phyloP scores from a whole-genome alignment of 2,797 vertebrate genomes.

The Holocentrus rufus region DNA sequence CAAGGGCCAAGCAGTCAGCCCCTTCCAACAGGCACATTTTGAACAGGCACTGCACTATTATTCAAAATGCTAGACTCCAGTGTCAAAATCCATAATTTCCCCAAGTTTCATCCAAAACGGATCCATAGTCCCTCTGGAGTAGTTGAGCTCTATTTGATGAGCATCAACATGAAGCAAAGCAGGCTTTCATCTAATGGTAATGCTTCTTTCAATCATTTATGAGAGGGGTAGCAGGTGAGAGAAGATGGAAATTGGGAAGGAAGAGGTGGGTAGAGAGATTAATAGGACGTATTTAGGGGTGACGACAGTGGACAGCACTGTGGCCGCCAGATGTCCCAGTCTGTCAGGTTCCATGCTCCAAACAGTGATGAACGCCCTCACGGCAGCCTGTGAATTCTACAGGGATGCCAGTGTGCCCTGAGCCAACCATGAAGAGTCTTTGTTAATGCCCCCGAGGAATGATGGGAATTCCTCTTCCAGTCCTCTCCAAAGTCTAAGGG shows the following conservation, averaged over 20 bases:
- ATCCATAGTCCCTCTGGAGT: no score
- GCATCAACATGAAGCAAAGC: neutral
- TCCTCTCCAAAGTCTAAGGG: conserved; percentile 38
- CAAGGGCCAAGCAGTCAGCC: no score
- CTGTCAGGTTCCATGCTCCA: conserved; percentile 25
- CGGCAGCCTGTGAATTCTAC: conserved; percentile 60
- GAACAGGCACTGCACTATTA: no score
- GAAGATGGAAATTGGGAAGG: neutral
- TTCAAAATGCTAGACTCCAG: no score
- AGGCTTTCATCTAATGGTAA: neutral
- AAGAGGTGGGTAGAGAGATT: neutral
- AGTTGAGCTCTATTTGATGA: neutral
- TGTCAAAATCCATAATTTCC: no score
- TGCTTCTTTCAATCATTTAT: neutral
- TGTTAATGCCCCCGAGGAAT: conserved; percentile 46
- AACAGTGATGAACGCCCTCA: conserved; percentile 38
- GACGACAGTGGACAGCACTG: conserved; percentile 26
- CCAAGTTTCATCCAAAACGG: no score
- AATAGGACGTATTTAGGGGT: conserved; percentile 19
- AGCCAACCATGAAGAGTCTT: conserved; percentile 44
- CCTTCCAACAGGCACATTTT: no score
- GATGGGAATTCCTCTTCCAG: conserved; percentile 25
- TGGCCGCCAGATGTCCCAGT: conserved; percentile 34
- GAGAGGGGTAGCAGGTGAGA: neutral
- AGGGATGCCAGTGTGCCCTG: conserved; percentile 46